These are phyloP conservation scores for Ricordea florida DNA, from an alignment of 92 coral and sea anemone species.

Conservation along the genomic window DNA sequence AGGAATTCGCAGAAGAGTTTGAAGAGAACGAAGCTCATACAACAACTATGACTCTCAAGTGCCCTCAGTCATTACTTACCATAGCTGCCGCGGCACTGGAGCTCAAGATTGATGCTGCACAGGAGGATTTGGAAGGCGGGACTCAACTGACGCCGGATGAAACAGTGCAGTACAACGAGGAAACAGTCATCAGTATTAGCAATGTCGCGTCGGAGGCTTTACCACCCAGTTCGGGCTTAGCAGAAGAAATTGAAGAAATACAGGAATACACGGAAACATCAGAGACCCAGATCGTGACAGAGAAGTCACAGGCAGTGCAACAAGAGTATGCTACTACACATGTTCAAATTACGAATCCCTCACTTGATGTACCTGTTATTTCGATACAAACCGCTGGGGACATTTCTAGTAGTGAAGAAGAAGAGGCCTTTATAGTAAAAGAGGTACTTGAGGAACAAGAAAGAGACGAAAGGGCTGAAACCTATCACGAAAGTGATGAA, in stretches of 20 bases:
- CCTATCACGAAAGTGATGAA: not conserved
- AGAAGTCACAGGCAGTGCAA: not conserved
- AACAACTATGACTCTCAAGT: conserved; percentile 17
- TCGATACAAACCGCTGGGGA: conserved; percentile 26
- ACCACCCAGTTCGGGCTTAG: not conserved
- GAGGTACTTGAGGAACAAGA: conserved; percentile 31
- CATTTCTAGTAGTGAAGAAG: conserved; percentile 2
- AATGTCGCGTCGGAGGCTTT: not conserved
- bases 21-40: conserved; percentile 1
- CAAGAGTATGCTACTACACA: not conserved
- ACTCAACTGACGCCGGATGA: not conserved
- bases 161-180: conserved; percentile 12
- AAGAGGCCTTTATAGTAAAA: not conserved
- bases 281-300: not conserved
- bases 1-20: conserved; percentile 36
- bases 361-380: conserved; percentile 14
- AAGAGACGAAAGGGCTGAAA: conserved; percentile 18
- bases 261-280: not conserved
- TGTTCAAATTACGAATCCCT: not conserved
- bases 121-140: conserved; percentile 19
- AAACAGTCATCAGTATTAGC: not conserved
- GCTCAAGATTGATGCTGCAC: conserved; percentile 41
- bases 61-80: conserved; percentile 57
- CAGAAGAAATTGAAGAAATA: conserved; percentile 35
- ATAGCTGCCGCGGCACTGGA: conserved; percentile 66